Conservation (phyloP, 1,140 invertebrate genomes). For the Charaxes varanes region DNA sequence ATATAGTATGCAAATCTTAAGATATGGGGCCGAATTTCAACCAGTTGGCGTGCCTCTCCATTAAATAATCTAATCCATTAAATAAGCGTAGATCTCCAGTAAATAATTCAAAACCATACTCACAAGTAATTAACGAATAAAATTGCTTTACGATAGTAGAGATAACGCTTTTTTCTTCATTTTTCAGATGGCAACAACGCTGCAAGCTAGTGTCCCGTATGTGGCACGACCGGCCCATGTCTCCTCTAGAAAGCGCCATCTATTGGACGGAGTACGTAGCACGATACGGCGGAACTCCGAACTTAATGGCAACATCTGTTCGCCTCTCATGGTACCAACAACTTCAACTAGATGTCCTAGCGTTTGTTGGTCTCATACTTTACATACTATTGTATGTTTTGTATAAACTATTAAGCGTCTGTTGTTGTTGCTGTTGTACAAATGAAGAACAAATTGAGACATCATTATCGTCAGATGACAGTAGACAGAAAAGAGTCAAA, state of each 20-base stretch:
- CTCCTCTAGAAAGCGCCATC: constrained; percentile 68
- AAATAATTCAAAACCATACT: too few species aligned
- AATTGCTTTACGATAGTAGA: too few species aligned
- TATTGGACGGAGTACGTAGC: constrained; percentile 76
- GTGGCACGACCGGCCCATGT: constrained; percentile 70
- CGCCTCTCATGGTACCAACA: constrained; percentile 77
- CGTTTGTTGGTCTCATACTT: constrained; percentile 49
- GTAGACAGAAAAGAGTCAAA: constrained; percentile 51
- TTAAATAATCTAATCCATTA: too few species aligned
- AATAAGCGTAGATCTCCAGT: too few species aligned
- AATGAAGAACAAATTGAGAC: constrained; percentile 21
- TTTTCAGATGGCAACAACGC: constrained; percentile 54
- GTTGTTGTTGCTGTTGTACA: constrained; percentile 50
- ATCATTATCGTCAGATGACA: constrained; percentile 29
- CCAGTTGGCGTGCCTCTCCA: too few species aligned
- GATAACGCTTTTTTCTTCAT: constrained; percentile 20
- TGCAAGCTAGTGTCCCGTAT: constrained; percentile 61
- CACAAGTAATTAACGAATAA: too few species aligned
- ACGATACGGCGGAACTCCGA: constrained; percentile 63
- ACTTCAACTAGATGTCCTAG: constrained; percentile 77
- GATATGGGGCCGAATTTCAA: too few species aligned
- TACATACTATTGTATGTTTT: constrained; percentile 46
- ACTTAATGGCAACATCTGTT: constrained; percentile 62
- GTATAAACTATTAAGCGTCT: constrained; percentile 44
- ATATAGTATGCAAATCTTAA: too few species aligned